Percentiles rank a stretch among this genome's conserved stretches.
Evolutionary conservation across 2,113 vertebrate species (phyloP).

Genomic region (Rynchops niger): DNA sequence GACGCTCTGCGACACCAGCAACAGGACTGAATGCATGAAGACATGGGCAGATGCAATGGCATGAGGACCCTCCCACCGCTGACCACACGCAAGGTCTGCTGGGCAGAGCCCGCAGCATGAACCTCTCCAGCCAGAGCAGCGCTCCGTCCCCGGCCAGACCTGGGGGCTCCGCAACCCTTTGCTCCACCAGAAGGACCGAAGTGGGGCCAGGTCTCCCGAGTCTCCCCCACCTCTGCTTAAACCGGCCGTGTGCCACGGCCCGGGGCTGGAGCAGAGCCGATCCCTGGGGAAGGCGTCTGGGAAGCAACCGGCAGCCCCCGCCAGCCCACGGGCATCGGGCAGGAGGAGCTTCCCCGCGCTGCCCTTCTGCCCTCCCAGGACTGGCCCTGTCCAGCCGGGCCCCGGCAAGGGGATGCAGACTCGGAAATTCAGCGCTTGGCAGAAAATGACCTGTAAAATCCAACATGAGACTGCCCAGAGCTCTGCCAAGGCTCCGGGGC

Average conservation of each 20-base stretch:
- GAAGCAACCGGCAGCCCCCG: neutral
- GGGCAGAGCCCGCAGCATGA: neutral
- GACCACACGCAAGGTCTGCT: neutral
- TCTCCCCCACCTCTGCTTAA: neutral
- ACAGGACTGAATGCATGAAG: neutral
- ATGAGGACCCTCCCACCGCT: neutral
- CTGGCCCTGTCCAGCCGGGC: neutral
- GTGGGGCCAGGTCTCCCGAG: rapidly evolving
- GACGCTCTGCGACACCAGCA: neutral
- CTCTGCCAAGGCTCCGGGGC: neutral
- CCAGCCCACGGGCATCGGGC: neutral
- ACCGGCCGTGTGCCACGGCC: neutral
- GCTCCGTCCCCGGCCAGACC: neutral
- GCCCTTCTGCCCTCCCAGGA: neutral
- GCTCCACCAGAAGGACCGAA: neutral
- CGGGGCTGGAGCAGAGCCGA: neutral
- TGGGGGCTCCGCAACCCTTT: neutral
- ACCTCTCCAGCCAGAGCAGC: neutral
- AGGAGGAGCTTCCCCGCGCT: neutral
- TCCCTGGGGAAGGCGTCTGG: neutral
- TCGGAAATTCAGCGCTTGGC: neutral
- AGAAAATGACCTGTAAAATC: neutral
- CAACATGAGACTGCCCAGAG: neutral
- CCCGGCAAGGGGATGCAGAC: neutral
- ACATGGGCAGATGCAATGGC: neutral